Percentiles rank a stretch among this genome's conserved stretches.
phyloP scores from a whole-genome alignment of 2,113 vertebrate genomes.

The Chitala chitala region DNA sequence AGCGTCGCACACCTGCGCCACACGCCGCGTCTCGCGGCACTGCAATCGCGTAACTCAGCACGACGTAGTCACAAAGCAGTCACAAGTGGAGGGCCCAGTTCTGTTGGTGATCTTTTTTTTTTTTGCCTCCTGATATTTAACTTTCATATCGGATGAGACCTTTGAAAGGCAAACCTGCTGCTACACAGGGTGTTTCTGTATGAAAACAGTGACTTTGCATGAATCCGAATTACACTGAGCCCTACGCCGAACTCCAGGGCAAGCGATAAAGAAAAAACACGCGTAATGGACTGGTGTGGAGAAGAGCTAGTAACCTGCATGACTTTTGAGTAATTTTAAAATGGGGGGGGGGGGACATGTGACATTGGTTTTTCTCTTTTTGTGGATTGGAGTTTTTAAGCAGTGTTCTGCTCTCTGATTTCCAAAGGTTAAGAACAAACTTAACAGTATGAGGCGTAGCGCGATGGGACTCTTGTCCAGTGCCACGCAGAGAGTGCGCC shows the following conservation, averaged over 20 bases:
- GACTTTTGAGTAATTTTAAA: slow-evolving; percentile 49
- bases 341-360: slow-evolving; percentile 29
- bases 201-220: slow-evolving; percentile 57
- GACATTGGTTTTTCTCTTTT: slow-evolving; percentile 53
- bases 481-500: background rate
- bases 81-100: slow-evolving; percentile 34
- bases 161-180: slow-evolving; percentile 61
- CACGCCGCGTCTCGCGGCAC: background rate
- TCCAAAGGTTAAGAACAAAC: slow-evolving; percentile 34
- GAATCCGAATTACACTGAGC: slow-evolving; percentile 56
- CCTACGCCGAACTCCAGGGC: slow-evolving; percentile 48
- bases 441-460: slow-evolving; percentile 52
- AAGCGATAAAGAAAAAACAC: too few relatives aligned
- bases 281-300: slow-evolving; percentile 49
- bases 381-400: slow-evolving; percentile 45
- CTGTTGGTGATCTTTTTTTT: slow-evolving; percentile 46
- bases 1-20: background rate
- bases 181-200: slow-evolving; percentile 45
- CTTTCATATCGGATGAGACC: slow-evolving; percentile 65
- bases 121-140: slow-evolving; percentile 63
- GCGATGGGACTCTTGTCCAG: slow-evolving; percentile 39
- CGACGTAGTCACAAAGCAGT: too few relatives aligned
- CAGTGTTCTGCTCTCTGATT: slow-evolving; percentile 37
- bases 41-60: too few relatives aligned
- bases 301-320: slow-evolving; percentile 63